A percentile compares a stretch with the other conserved stretches of the same genome.
Evolutionary conservation across 2,113 vertebrate species (phyloP).

Genomic region (Cygnus buccinator): DNA sequence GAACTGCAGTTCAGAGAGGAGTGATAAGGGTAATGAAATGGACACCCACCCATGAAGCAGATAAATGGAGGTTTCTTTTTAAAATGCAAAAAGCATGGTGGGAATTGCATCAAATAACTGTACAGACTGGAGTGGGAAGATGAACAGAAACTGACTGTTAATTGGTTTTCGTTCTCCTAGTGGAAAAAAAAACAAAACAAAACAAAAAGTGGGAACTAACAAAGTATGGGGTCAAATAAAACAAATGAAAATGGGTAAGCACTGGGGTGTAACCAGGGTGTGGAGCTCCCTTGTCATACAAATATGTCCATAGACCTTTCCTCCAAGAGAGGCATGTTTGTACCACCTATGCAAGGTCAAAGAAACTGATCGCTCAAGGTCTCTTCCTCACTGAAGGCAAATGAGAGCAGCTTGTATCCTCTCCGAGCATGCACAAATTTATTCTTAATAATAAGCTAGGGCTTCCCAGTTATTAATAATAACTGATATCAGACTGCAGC

Average conservation of each 20-base stretch:
- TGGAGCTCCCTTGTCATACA: neutral
- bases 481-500: neutral
- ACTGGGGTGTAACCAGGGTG: neutral
- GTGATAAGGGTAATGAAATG: neutral
- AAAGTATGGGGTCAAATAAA: neutral
- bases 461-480: neutral
- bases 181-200: neutral
- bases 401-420: neutral
- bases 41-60: too few relatives aligned
- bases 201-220: neutral
- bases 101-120: neutral
- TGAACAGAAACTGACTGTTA: neutral
- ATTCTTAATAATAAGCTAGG: neutral
- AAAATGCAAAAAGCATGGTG: neutral
- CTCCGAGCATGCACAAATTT: neutral
- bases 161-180: neutral
- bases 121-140: neutral
- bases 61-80: neutral
- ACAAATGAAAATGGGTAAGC: neutral
- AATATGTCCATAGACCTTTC: neutral
- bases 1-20: neutral
- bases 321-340: neutral
- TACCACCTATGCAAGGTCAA: neutral
- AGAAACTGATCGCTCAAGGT: neutral
- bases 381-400: neutral